Evolutionary conservation across 1,140 invertebrate genomes (phyloP).

Genomic region (Solen grandis): DNA sequence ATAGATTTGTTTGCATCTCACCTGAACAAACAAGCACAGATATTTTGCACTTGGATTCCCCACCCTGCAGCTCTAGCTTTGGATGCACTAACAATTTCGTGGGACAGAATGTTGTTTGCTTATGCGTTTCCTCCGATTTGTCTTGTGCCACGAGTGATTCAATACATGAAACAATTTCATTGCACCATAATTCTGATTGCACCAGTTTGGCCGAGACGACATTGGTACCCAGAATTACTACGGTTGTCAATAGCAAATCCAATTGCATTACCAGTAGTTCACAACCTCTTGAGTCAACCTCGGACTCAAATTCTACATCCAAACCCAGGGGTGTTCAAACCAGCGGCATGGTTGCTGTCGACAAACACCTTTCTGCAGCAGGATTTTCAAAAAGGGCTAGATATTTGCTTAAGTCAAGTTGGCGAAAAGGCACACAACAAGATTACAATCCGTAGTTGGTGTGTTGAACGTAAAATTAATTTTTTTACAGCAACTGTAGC

Average conservation of each 20-base stretch:
- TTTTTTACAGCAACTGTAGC: neutral
- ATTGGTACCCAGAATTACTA: neutral
- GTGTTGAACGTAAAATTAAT: neutral
- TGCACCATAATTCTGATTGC: slow-evolving; percentile 27
- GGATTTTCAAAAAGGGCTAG: too few species aligned
- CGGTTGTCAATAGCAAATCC: neutral
- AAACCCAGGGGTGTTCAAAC: too few species aligned
- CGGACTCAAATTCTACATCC: neutral
- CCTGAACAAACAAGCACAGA: slow-evolving; percentile 29
- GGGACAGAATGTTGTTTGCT: slow-evolving; percentile 41
- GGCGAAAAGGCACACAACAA: neutral
- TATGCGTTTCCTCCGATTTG: slow-evolving; percentile 40
- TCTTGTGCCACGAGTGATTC: neutral
- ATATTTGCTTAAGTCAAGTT: neutral
- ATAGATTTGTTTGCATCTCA: slow-evolving; percentile 56
- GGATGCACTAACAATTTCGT: slow-evolving; percentile 52
- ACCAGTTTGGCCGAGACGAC: slow-evolving; percentile 15
- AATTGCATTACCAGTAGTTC: neutral
- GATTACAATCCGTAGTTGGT: too few species aligned
- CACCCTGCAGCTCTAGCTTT: slow-evolving; percentile 46
- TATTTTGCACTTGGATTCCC: slow-evolving; percentile 44
- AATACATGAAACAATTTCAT: slow-evolving; percentile 9
- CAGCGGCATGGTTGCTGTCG: slow-evolving; percentile 14
- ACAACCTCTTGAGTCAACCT: neutral
- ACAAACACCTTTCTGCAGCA: too few species aligned